Conservation (phyloP, 2,888 invertebrate species). For the Nycteola revayana region DNA sequence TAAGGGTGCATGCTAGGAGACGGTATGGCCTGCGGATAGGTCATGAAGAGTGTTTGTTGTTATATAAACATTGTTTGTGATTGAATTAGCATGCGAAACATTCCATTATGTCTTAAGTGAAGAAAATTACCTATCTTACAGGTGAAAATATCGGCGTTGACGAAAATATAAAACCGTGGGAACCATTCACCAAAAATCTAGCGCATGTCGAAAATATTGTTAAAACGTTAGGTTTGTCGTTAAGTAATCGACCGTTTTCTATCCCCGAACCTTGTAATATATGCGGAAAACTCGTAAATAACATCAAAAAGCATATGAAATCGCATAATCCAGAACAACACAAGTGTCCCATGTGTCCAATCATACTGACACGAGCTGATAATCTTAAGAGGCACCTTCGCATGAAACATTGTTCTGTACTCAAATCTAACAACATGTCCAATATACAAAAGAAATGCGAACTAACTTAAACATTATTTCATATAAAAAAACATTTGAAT, state of each 20-base stretch:
- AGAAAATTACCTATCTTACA: slow-evolving; percentile 66
- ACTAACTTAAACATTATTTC: slow-evolving; percentile 29
- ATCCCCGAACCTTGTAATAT: slow-evolving; percentile 81
- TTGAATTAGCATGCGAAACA: slow-evolving; percentile 40
- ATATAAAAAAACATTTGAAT: slow-evolving; percentile 5
- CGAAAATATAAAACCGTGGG: slow-evolving; percentile 71
- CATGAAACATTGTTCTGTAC: slow-evolving; percentile 80
- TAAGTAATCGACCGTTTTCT: slow-evolving; percentile 51
- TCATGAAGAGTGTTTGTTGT: slow-evolving; percentile 33
- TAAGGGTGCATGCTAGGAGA: slow-evolving; percentile 50
- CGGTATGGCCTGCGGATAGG: slow-evolving; percentile 28
- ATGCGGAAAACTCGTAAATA: slow-evolving; percentile 85
- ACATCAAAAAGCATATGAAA: slow-evolving; percentile 86
- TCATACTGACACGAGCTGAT: slow-evolving; percentile 84
- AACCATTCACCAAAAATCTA: slow-evolving; percentile 59
- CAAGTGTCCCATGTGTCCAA: slow-evolving; percentile 83
- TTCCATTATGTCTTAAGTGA: slow-evolving; percentile 44
- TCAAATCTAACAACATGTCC: slow-evolving; percentile 59
- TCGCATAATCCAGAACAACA: slow-evolving; percentile 84
- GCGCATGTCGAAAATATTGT: slow-evolving; percentile 64
- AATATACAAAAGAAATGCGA: slow-evolving; percentile 67
- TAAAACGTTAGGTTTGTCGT: slow-evolving; percentile 59
- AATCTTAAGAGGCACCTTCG: slow-evolving; percentile 86
- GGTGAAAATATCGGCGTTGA: slow-evolving; percentile 73
- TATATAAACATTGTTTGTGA: slow-evolving; percentile 31